Evolutionary conservation across 2,113 vertebrate species (phyloP).

Genomic region (Redunca redunca): DNA sequence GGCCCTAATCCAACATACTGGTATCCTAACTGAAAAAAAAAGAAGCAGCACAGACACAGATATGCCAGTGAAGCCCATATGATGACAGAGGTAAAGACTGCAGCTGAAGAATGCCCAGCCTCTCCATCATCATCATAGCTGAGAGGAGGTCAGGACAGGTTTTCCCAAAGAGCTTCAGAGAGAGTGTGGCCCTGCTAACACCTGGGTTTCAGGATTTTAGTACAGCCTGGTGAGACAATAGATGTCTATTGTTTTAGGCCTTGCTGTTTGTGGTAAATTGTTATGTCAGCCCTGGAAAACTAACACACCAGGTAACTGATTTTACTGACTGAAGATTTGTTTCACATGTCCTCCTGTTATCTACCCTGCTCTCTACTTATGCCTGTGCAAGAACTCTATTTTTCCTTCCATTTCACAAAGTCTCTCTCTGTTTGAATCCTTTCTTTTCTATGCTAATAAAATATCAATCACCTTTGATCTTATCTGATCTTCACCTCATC

Average conservation of each 20-base stretch:
- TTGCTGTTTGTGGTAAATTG: background rate
- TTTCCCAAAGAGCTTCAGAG: accelerated
- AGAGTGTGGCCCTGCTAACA: background rate
- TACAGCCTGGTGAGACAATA: background rate
- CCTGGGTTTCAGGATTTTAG: background rate
- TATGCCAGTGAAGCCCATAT: accelerated
- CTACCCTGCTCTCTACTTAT: background rate
- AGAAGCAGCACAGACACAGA: background rate
- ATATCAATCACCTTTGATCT: background rate
- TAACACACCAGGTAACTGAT: background rate
- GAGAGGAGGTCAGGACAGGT: background rate
- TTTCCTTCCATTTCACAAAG: background rate
- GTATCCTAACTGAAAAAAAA: background rate
- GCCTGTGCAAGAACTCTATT: background rate
- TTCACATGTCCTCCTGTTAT: background rate
- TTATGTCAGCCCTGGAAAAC: background rate
- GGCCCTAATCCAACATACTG: background rate
- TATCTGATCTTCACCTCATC: background rate
- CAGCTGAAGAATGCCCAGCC: background rate
- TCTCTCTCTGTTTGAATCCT: background rate
- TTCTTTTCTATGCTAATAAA: background rate
- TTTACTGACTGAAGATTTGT: background rate
- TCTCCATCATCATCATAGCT: background rate
- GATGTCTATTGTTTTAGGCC: background rate
- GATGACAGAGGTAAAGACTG: background rate